Evolutionary conservation across 2,113 vertebrate species (phyloP).

Genomic region (Eulemur rufifrons): DNA sequence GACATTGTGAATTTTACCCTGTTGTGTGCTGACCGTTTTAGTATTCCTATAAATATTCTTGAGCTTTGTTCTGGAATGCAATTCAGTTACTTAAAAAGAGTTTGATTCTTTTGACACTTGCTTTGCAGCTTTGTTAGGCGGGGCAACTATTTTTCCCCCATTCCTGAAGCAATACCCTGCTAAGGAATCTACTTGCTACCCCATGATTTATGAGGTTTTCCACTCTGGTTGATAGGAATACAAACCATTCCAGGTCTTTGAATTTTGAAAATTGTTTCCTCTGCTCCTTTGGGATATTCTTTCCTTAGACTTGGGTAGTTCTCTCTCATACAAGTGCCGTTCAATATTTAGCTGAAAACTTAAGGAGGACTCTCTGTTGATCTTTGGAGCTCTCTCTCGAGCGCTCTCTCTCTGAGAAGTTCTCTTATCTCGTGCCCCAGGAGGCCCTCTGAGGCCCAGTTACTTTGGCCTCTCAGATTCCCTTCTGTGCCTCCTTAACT

Average conservation of each 20-base stretch:
- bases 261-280: not conserved
- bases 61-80: conserved; percentile 2
- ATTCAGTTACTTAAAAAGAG: conserved; percentile 33
- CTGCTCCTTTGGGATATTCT: not conserved
- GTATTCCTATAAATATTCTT: conserved; percentile 31
- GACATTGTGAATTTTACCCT: conserved; percentile 20
- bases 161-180: not conserved
- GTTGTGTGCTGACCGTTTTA: not conserved
- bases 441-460: not conserved
- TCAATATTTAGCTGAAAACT: not conserved
- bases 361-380: not conserved
- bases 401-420: not conserved
- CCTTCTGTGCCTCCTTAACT: not conserved
- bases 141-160: not conserved
- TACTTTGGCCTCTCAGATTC: not conserved
- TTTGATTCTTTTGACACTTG: conserved; percentile 17
- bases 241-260: not conserved
- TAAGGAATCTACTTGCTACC: not conserved
- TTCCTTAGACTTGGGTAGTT: not conserved
- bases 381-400: not conserved
- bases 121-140: not conserved
- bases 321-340: not conserved
- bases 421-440: conserved; percentile 18
- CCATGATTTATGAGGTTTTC: not conserved
- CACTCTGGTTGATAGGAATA: not conserved